These are phyloP conservation scores for Drosophila fulvimacula DNA, from an alignment of 2,888 invertebrate genomes.

Conservation along the genomic window DNA sequence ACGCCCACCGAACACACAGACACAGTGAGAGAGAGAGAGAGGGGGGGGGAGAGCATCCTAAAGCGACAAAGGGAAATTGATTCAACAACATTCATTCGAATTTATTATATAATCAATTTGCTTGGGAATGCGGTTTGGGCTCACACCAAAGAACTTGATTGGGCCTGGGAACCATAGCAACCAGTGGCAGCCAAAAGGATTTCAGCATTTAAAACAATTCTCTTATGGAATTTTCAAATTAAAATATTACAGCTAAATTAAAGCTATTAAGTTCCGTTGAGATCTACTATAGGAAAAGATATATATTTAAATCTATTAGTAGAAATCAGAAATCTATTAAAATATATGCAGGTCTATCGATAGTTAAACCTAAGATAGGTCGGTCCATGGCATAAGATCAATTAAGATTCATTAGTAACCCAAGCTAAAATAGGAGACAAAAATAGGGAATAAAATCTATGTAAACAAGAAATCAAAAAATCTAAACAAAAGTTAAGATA, in stretches of 20 bases:
- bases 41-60: neutral
- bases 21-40: neutral
- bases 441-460: too few relatives aligned
- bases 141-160: slow-evolving; percentile 2
- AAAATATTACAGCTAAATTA: too few relatives aligned
- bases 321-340: neutral
- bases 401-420: neutral
- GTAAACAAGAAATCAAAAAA: too few relatives aligned
- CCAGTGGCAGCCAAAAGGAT: slow-evolving; percentile 1
- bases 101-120: slow-evolving; percentile 25
- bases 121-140: neutral
- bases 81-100: slow-evolving; percentile 24
- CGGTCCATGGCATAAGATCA: neutral
- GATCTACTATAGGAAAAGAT: too few relatives aligned
- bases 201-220: neutral
- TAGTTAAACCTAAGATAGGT: neutral
- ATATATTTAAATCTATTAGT: neutral
- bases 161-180: too few relatives aligned
- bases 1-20: slow-evolving; percentile 45
- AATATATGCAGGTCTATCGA: neutral
- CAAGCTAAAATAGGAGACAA: too few relatives aligned
- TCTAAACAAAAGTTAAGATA: neutral
- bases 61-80: slow-evolving; percentile 24
- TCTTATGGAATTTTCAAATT: neutral
- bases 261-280: neutral